Conservation (phyloP, 2,888 invertebrate species). For the Xanthostigma xanthostigma region DNA sequence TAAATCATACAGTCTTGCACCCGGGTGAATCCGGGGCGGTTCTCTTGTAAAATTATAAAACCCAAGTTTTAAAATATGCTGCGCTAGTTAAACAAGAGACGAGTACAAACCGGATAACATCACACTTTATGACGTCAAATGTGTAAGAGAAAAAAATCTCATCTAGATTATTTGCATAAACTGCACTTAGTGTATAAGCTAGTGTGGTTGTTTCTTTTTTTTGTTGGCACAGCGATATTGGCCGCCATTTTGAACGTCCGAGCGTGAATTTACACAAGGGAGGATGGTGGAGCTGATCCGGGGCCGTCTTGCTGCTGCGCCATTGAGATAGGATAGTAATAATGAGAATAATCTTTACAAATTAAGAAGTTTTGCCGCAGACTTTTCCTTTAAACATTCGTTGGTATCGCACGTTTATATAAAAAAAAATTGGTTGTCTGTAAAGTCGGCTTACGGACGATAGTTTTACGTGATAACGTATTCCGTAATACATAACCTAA, state of each 20-base stretch:
- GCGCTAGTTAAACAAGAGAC: no score
- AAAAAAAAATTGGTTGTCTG: no score
- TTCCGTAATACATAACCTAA: no score
- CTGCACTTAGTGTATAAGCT: conserved; percentile 24
- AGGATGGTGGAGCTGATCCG: background rate
- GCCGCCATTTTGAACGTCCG: conserved; percentile 15
- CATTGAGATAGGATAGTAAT: conserved; percentile 28
- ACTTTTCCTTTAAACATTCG: conserved; percentile 1
- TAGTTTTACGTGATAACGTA: no score
- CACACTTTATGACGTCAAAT: conserved; percentile 24
- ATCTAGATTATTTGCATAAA: conserved; percentile 35
- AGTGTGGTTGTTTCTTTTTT: conserved; percentile 4
- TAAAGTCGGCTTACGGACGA: no score
- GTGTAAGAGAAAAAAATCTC: conserved; percentile 28
- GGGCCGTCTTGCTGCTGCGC: conserved; percentile 17
- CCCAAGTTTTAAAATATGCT: no score
- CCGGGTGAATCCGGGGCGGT: no score
- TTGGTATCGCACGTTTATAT: no score
- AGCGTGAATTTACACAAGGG: conserved; percentile 20
- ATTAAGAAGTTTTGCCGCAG: conserved; percentile 27
- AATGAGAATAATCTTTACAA: conserved; percentile 30
- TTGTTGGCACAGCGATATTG: conserved; percentile 13
- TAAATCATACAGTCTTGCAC: no score
- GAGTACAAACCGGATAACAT: conserved; percentile 23
- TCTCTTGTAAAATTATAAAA: no score